Conservation (phyloP, 23 tunicate species). For the Clavelina lepadiformis region DNA sequence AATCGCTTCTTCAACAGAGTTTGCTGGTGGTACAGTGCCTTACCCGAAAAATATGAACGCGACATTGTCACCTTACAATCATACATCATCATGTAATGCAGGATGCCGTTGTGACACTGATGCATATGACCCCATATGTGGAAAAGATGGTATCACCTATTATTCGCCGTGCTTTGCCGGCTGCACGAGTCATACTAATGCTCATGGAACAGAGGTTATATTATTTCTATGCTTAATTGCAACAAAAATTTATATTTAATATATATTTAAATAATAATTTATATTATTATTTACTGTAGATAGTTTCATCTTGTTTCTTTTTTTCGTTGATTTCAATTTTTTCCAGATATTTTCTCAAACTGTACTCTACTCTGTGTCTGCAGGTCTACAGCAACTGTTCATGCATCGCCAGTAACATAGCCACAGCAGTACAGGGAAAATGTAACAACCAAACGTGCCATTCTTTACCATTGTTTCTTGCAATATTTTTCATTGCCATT, state of each 20-base stretch:
- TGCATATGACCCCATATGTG: conserved; percentile 69
- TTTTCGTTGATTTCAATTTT: no score
- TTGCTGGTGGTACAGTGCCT: conserved; percentile 70
- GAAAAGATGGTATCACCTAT: conserved; percentile 55
- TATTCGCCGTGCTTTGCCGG: conserved; percentile 84
- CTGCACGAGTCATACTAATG: conserved; percentile 17
- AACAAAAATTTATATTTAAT: background rate
- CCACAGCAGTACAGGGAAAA: background rate
- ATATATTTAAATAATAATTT: background rate
- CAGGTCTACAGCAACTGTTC: conserved; percentile 51
- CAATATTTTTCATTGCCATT: conserved; percentile 51
- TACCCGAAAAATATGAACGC: conserved; percentile 20
- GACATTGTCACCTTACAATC: conserved; percentile 14
- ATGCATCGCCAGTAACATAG: conserved; percentile 2
- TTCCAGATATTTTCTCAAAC: no score
- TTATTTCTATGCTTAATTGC: background rate
- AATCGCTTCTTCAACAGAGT: no score
- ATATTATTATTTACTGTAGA: no score
- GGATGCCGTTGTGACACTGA: conserved; percentile 50
- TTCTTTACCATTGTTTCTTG: conserved; percentile 20
- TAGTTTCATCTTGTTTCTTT: no score
- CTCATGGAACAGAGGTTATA: conserved; percentile 7
- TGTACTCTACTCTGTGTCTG: no score
- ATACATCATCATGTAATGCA: conserved; percentile 40
- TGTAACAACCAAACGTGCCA: conserved; percentile 30